A percentile compares a stretch with the other conserved stretches of the same genome.
Conservation (phyloP, 2,888 invertebrate genomes). For the Athetis lepigone region DNA sequence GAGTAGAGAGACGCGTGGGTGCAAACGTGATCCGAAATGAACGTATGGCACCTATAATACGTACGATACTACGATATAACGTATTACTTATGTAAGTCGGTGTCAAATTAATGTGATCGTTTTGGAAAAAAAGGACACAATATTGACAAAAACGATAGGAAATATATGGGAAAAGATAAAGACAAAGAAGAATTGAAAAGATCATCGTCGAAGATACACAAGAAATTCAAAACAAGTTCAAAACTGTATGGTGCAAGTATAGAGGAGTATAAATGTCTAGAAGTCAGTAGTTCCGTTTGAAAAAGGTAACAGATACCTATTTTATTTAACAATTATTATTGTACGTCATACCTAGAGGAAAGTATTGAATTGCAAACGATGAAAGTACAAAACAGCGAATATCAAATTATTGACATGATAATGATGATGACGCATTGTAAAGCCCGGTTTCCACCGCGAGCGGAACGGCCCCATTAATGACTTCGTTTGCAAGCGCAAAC, state of each 20-base stretch:
- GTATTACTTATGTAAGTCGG: not conserved
- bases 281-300: too few species aligned
- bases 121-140: not conserved
- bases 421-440: not conserved
- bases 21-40: conserved; percentile 55
- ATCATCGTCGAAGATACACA: not conserved
- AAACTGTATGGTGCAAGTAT: too few species aligned
- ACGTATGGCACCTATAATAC: conserved; percentile 17
- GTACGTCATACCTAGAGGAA: too few species aligned
- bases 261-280: too few species aligned
- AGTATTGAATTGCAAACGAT: conserved; percentile 3
- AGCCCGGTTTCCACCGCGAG: too few species aligned
- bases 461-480: too few species aligned
- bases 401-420: not conserved
- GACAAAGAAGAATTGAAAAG: not conserved
- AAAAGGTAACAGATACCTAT: too few species aligned
- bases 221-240: too few species aligned
- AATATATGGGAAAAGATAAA: not conserved
- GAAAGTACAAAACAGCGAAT: not conserved
- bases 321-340: too few species aligned
- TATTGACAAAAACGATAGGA: not conserved
- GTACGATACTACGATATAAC: not conserved
- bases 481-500: too few species aligned
- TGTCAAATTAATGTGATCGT: not conserved
- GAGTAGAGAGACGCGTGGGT: conserved; percentile 33